Percentiles rank a stretch among this genome's conserved stretches.
These are phyloP conservation scores for Hyperopisus bebe DNA, from an alignment of 2,113 vertebrate genomes.

Conservation along the genomic window DNA sequence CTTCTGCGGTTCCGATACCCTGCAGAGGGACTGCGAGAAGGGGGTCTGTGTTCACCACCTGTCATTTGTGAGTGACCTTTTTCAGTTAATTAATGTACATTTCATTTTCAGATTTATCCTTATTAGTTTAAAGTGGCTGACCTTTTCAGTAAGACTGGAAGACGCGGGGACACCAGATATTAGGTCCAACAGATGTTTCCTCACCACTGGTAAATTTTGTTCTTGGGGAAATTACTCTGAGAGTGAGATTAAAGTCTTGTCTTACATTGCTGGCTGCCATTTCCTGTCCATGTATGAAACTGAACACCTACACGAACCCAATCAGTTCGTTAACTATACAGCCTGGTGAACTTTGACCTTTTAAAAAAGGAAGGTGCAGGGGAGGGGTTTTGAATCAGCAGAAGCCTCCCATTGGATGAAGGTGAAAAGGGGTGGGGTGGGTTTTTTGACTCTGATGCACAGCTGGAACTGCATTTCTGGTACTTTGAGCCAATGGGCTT, in stretches of 20 bases:
- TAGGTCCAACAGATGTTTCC: background rate
- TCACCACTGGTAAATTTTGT: background rate
- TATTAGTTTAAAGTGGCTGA: constrained; percentile 9
- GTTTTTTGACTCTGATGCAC: background rate
- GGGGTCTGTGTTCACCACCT: background rate
- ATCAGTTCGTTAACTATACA: background rate
- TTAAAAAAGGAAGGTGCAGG: background rate
- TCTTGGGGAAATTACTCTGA: background rate
- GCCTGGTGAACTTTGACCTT: background rate
- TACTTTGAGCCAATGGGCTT: background rate
- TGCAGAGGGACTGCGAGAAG: background rate
- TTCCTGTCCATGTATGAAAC: background rate
- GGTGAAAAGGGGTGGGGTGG: background rate
- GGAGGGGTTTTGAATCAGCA: background rate
- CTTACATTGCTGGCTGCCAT: background rate
- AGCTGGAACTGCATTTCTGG: background rate
- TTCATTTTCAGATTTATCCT: constrained; percentile 13
- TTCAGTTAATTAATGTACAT: constrained; percentile 19
- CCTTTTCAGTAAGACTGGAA: constrained; percentile 8
- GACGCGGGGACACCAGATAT: background rate
- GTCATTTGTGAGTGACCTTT: constrained; percentile 14
- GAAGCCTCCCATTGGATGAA: background rate
- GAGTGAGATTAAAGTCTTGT: background rate
- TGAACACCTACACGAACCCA: background rate
- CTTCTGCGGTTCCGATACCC: background rate